Percentiles rank a stretch among this genome's conserved stretches.
Conservation (phyloP, 2,888 invertebrate genomes). For the Cerastoderma edule region DNA sequence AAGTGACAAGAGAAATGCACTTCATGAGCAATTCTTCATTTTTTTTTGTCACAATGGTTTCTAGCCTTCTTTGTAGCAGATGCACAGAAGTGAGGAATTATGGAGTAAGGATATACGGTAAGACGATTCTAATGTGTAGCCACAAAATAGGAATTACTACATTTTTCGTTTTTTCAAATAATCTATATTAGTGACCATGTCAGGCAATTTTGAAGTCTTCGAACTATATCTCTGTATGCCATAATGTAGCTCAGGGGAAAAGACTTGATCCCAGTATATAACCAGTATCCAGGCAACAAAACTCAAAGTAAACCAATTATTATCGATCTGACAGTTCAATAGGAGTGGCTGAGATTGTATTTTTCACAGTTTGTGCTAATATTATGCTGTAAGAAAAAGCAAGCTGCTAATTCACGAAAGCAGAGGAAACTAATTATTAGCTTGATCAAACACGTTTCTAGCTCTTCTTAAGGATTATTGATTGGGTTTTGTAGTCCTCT, state of each 20-base stretch:
- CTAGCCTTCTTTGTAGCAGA: no score
- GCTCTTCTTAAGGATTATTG: not conserved
- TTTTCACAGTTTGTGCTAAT: slow-evolving; percentile 6
- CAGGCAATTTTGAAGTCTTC: not conserved
- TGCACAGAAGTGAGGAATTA: no score
- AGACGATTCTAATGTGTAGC: no score
- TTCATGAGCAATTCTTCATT: no score
- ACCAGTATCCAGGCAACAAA: slow-evolving; percentile 14
- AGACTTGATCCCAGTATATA: not conserved
- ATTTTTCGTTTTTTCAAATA: no score
- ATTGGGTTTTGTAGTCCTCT: not conserved
- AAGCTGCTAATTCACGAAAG: not conserved
- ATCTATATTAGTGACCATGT: no score
- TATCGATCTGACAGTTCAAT: slow-evolving; percentile 3
- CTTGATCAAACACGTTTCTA: no score
- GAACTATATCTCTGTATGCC: not conserved
- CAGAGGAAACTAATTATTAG: no score
- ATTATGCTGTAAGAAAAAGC: not conserved
- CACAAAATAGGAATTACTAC: no score
- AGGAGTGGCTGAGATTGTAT: slow-evolving; percentile 9
- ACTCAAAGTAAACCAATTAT: slow-evolving; percentile 20
- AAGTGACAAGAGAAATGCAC: no score
- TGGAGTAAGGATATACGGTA: no score
- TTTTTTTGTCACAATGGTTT: no score
- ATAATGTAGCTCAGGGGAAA: not conserved